Conservation (phyloP, 2,113 vertebrate genomes). For the Nettapus auritus region DNA sequence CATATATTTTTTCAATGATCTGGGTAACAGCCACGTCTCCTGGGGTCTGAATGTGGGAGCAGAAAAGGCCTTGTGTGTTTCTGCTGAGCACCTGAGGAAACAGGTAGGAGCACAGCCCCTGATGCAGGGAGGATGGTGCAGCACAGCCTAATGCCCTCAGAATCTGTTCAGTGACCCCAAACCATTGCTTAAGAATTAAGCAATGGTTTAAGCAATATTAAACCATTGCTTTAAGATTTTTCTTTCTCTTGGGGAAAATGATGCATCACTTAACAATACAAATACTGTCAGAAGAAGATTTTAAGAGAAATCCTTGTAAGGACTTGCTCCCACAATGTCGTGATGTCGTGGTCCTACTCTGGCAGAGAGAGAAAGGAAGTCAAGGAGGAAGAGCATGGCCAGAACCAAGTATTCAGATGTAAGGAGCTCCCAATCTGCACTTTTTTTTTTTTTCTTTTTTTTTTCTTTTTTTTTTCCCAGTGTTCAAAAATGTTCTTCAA, state of each 20-base stretch:
- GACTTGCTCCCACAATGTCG: neutral
- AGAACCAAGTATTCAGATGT: neutral
- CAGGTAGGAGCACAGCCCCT: neutral
- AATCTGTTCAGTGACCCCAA: neutral
- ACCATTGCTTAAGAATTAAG: neutral
- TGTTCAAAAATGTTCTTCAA: neutral
- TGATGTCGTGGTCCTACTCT: neutral
- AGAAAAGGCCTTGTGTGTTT: neutral
- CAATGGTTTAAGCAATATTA: too few relatives aligned
- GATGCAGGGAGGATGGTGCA: neutral
- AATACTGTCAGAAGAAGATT: neutral
- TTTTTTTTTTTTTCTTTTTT: neutral
- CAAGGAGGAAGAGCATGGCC: neutral
- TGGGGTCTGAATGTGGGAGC: neutral
- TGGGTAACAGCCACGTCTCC: neutral
- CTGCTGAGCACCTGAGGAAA: neutral
- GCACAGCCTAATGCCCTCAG: neutral
- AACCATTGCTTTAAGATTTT: neutral
- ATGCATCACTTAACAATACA: neutral
- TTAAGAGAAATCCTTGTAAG: neutral
- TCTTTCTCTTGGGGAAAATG: neutral
- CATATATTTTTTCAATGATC: neutral
- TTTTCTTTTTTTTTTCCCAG: too few relatives aligned
- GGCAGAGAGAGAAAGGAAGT: neutral
- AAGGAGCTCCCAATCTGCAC: neutral